phyloP scores from a whole-genome alignment of 2,797 vertebrate genomes.

The Crocidura indochinensis region DNA sequence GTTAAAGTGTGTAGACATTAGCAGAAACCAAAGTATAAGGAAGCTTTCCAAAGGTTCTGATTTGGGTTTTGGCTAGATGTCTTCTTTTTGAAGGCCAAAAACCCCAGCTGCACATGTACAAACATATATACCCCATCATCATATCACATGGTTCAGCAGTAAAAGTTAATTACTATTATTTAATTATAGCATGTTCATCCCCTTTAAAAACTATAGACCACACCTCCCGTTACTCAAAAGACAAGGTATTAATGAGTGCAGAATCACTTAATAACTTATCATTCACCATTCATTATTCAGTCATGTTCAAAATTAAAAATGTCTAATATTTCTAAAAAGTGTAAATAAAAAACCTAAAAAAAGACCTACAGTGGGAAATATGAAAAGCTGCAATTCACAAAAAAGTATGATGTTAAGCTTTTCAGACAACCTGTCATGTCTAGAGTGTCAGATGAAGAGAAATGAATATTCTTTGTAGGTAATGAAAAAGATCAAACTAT shows the following conservation, averaged over 20 bases:
- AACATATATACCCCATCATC: constrained; percentile 69
- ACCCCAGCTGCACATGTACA: constrained; percentile 77
- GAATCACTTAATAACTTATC: constrained; percentile 54
- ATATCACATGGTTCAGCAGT: constrained; percentile 79
- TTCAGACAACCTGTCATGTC: constrained; percentile 84
- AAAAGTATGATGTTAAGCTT: constrained; percentile 83
- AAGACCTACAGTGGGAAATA: constrained; percentile 87
- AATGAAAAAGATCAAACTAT: constrained; percentile 86
- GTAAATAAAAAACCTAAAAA: constrained; percentile 82
- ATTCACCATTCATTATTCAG: constrained; percentile 70
- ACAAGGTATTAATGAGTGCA: constrained; percentile 75
- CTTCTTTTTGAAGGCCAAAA: constrained; percentile 78
- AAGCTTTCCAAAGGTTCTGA: constrained; percentile 85
- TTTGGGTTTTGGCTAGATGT: constrained; percentile 84
- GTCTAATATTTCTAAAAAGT: constrained; percentile 76
- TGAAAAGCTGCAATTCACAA: constrained; percentile 88
- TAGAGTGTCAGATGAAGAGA: constrained; percentile 85
- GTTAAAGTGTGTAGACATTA: constrained; percentile 86
- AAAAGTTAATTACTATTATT: constrained; percentile 86
- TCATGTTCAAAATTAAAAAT: constrained; percentile 79
- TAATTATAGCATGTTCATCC: constrained; percentile 78
- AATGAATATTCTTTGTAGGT: constrained; percentile 85
- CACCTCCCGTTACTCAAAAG: constrained; percentile 79
- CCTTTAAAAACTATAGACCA: constrained; percentile 82
- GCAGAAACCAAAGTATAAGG: constrained; percentile 81